Conservation (phyloP, 2,113 vertebrate species). For the Nematolebias whitei region DNA sequence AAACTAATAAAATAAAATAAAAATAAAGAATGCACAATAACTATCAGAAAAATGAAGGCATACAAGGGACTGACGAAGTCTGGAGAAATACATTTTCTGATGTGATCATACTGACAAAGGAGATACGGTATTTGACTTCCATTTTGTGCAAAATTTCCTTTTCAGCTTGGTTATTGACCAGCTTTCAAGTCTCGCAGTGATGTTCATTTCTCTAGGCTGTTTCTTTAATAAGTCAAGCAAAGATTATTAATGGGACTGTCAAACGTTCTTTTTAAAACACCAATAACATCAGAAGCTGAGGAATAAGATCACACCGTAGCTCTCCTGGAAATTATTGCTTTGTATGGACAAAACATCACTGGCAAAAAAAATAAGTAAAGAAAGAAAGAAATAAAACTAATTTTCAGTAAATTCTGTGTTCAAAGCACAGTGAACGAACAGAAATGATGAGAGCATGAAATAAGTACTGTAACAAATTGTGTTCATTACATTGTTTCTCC, state of each 20-base stretch:
- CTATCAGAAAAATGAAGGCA: background rate
- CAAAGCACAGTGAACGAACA: slow-evolving; percentile 22
- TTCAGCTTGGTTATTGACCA: slow-evolving; percentile 29
- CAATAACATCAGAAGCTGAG: slow-evolving; percentile 26
- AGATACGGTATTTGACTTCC: slow-evolving; percentile 17
- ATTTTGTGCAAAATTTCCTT: slow-evolving; percentile 8
- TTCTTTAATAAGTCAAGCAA: slow-evolving; percentile 42
- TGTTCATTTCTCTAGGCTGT: slow-evolving; percentile 27
- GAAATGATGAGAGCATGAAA: slow-evolving; percentile 12
- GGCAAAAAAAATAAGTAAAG: slow-evolving; percentile 24
- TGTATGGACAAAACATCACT: slow-evolving; percentile 31
- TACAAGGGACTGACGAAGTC: background rate
- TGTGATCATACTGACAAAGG: slow-evolving; percentile 5
- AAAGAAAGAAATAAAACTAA: too few species aligned
- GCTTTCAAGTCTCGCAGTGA: slow-evolving; percentile 36
- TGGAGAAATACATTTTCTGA: background rate
- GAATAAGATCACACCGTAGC: slow-evolving; percentile 19
- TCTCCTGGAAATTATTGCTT: slow-evolving; percentile 34
- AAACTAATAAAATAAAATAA: background rate
- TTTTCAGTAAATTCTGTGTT: slow-evolving; percentile 1
- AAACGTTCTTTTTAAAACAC: slow-evolving; percentile 27
- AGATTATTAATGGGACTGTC: slow-evolving; percentile 34
- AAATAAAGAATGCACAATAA: background rate
- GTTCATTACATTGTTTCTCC: slow-evolving; percentile 54
- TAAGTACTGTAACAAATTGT: slow-evolving; percentile 60